Evolutionary conservation across 2,113 vertebrate genomes (phyloP).

Genomic region (Suncus etruscus): DNA sequence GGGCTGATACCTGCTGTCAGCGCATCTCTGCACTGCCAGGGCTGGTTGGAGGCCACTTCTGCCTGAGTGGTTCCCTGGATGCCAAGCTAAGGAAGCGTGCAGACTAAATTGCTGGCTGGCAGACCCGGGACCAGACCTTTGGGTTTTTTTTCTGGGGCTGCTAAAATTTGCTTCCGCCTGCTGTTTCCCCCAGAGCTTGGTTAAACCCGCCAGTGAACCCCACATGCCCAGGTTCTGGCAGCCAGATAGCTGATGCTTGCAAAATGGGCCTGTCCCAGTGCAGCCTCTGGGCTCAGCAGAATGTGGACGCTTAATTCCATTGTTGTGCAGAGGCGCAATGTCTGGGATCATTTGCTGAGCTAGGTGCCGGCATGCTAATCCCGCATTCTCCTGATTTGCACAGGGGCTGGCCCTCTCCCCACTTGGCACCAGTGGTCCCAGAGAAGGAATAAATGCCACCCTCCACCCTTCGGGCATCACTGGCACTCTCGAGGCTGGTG

Average conservation of each 20-base stretch:
- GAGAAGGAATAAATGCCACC: constrained; percentile 93
- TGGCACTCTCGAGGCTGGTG: constrained; percentile 91
- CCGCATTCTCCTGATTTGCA: constrained; percentile 83
- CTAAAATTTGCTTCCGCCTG: not conserved
- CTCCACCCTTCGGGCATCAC: constrained; percentile 82
- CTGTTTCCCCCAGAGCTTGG: constrained; percentile 76
- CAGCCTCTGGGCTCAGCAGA: constrained; percentile 84
- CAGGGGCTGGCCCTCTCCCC: constrained; percentile 78
- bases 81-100: not conserved
- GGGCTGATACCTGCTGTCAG: no score
- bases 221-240: constrained; percentile 35
- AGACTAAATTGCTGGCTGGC: no score
- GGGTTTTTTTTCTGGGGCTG: not conserved
- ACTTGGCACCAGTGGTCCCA: constrained; percentile 82
- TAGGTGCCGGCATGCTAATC: constrained; percentile 87
- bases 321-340: no score
- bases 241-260: constrained; percentile 93
- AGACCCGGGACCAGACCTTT: no score
- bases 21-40: no score
- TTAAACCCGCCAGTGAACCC: constrained; percentile 64
- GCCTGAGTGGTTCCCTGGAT: no score
- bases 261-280: constrained; percentile 87
- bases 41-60: no score
- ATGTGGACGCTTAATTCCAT: constrained; percentile 88
- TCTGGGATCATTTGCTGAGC: constrained; percentile 71